Evolutionary conservation across 1,140 invertebrate genomes (phyloP), one percentile per base, ranked within the genome.

Genomic region (Drosophila athabasca): DNA sequence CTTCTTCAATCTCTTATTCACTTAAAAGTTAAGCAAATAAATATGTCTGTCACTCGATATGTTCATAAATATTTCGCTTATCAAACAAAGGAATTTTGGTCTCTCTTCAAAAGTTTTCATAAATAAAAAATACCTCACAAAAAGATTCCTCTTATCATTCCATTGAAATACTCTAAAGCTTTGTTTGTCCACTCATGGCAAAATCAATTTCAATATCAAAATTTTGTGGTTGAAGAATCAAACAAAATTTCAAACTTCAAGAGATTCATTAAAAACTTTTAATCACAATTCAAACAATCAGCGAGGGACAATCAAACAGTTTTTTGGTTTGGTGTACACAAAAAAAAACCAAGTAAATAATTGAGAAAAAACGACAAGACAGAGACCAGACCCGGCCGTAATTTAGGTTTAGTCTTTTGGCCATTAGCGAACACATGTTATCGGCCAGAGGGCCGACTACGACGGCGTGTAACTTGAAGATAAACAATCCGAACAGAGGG

Each of bases 381-480:
- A 31, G 29, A 31, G 7, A 3, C 3, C 65, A 49, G 17, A 58
- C 31, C 29, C 41, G 9, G 52, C 73, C 62, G 53, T 73, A 76
- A 73, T 76, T 72, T 46, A 43, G 44, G 39, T 39, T 11, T 5
- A 26, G 24, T 26, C 24, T 51, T 66, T 64, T 44, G 41, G 69
- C 24, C 52, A 35, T 62, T 44, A 53, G 62, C 9, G 62, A 68
- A 64, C 76, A 73, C 81, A 66, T 85, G 81, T 77, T 85, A 84
- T 84, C 81, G 60, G 54, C 19, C 59, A 48, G 5, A 44, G 59
- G 39, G 54, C 52, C 17, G 17, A 19, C 17, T 19, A 19, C 17
- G 17, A 46, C 68, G 66, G 64, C 57, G 76, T 83, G 81, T 79
- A 76, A 85, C 72, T 73, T 68, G 43, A 49, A 87, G 78, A 87